Conservation (phyloP, 1,140 invertebrate genomes). For the Eueides isabella region DNA sequence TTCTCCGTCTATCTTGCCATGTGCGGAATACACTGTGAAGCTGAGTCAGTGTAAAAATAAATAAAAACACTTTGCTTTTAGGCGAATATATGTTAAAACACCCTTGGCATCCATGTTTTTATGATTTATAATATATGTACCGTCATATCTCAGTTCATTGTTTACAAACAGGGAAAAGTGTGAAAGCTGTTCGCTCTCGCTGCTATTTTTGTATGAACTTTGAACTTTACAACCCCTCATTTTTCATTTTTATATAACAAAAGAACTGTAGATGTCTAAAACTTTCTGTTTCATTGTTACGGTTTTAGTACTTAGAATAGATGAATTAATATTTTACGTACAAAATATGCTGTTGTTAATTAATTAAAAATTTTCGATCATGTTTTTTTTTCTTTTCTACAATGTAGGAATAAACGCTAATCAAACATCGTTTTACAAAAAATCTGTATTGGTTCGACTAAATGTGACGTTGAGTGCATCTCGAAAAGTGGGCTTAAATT, state of each 20-base stretch:
- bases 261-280: neutral
- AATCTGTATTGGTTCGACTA: neutral
- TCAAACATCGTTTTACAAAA: no score
- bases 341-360: no score
- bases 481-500: no score
- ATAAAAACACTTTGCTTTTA: neutral
- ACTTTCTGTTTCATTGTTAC: neutral
- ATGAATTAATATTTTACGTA: neutral
- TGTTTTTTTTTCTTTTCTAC: neutral
- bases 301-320: neutral
- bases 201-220: slow-evolving; percentile 12
- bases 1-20: no score
- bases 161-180: slow-evolving; percentile 4
- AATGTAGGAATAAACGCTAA: neutral
- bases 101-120: neutral
- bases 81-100: no score
- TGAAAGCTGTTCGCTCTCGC: neutral
- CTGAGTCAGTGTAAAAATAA: no score
- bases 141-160: neutral
- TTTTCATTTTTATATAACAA: neutral
- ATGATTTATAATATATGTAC: neutral
- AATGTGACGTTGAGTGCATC: no score
- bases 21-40: no score
- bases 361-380: no score
- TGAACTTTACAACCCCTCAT: slow-evolving; percentile 1